These are phyloP conservation scores for Drosophila pallidifrons DNA, from an alignment of 1,140 invertebrate genomes.

Conservation along the genomic window DNA sequence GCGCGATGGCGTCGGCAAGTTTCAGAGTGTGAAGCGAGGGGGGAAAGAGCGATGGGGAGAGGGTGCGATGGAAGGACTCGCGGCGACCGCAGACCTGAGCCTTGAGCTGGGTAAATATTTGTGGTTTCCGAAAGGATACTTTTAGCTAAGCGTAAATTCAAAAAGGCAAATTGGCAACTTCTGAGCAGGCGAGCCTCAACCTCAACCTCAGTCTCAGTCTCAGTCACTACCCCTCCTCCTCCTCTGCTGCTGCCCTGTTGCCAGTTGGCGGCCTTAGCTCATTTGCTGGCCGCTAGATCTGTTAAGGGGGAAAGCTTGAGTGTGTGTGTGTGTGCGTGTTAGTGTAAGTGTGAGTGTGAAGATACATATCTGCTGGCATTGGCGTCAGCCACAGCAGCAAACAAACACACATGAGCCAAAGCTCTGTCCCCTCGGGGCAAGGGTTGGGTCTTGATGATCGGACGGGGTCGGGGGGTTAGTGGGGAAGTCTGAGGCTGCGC, in stretches of 20 bases:
- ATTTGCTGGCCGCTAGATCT: slow-evolving; percentile 45
- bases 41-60: slow-evolving; percentile 2
- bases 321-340: slow-evolving; percentile 23
- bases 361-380: slow-evolving; percentile 76
- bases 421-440: slow-evolving; percentile 12
- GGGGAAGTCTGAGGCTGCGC: not conserved
- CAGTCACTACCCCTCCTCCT: too few species aligned
- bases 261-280: slow-evolving; percentile 19
- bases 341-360: slow-evolving; percentile 46
- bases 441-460: slow-evolving; percentile 1
- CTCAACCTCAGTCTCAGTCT: too few species aligned
- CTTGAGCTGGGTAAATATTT: slow-evolving; percentile 84
- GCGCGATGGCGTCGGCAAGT: slow-evolving; percentile 35
- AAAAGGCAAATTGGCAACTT: slow-evolving; percentile 84
- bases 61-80: slow-evolving; percentile 37
- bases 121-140: slow-evolving; percentile 83
- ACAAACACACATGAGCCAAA: slow-evolving; percentile 37
- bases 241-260: not conserved
- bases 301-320: slow-evolving; percentile 1
- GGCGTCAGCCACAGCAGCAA: slow-evolving; percentile 68
- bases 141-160: slow-evolving; percentile 83
- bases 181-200: slow-evolving; percentile 32
- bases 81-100: slow-evolving; percentile 80
- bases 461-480: not conserved
- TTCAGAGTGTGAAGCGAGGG: not conserved